Evolutionary conservation across 2,888 invertebrate genomes (phyloP).

Genomic region (Notodonta ziczac): DNA sequence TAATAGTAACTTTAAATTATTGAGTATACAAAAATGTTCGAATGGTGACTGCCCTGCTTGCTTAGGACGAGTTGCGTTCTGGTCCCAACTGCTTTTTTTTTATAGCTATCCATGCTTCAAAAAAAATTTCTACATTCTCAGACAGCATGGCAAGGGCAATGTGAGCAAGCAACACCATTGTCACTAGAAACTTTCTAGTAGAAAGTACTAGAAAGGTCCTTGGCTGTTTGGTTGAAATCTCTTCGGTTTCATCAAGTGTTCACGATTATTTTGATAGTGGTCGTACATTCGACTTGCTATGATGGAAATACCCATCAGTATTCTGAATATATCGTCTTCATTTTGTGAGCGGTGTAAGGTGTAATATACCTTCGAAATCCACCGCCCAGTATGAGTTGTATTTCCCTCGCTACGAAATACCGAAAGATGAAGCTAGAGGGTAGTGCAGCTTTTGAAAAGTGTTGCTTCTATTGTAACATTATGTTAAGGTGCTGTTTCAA

Average conservation of each 20-base stretch:
- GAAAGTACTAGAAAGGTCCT: too few species aligned
- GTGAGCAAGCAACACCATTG: too few species aligned
- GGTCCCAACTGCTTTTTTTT: neutral
- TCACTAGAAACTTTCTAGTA: too few species aligned
- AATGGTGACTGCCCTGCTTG: neutral
- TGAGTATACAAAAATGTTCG: neutral
- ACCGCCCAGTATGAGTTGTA: neutral
- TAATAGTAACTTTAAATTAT: too few species aligned
- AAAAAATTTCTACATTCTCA: too few species aligned
- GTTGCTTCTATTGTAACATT: neutral
- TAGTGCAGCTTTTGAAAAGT: neutral
- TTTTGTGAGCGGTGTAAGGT: neutral
- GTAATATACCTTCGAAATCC: neutral
- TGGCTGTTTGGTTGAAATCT: too few species aligned
- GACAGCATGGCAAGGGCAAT: too few species aligned
- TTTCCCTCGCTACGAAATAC: neutral
- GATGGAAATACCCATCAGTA: neutral
- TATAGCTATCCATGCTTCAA: neutral
- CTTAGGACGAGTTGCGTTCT: neutral
- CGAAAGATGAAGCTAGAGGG: neutral
- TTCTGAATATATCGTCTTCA: neutral
- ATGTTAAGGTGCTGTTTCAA: constrained; percentile 18
- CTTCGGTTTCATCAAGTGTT: too few species aligned
- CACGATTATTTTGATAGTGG: too few species aligned
- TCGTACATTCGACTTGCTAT: too few species aligned